Evolutionary conservation across 2,888 invertebrate species (phyloP).

Genomic region (Geotrupes spiniger): DNA sequence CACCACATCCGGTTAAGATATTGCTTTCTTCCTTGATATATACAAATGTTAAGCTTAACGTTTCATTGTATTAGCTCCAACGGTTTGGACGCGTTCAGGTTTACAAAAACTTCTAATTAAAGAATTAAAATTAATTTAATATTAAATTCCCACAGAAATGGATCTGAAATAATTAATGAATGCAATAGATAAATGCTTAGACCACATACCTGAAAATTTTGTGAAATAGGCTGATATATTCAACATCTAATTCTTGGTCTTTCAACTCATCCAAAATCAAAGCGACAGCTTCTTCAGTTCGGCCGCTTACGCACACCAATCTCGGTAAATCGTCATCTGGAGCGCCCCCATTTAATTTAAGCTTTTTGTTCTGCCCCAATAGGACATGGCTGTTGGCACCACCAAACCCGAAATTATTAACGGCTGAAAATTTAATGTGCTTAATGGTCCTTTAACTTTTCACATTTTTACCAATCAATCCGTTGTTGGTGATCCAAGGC

Average conservation of each 20-base stretch:
- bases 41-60: too few relatives aligned
- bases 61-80: too few relatives aligned
- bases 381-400: conserved; percentile 78
- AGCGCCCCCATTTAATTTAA: conserved; percentile 61
- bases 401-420: conserved; percentile 92
- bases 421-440: background rate
- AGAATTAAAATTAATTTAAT: too few relatives aligned
- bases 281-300: conserved; percentile 72
- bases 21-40: too few relatives aligned
- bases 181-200: too few relatives aligned
- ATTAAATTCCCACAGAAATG: too few relatives aligned
- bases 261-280: conserved; percentile 61
- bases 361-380: conserved; percentile 58
- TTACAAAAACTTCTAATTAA: too few relatives aligned
- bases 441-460: conserved; percentile 31
- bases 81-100: too few relatives aligned
- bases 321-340: conserved; percentile 67
- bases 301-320: conserved; percentile 69
- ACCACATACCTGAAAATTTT: conserved; percentile 27
- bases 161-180: too few relatives aligned
- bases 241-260: conserved; percentile 44
- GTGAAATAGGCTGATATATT: conserved; percentile 38
- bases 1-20: too few relatives aligned
- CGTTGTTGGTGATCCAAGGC: conserved; percentile 62
- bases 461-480: conserved; percentile 65